These are phyloP conservation scores for Chromoteleia sp. DNA, from an alignment of 2,888 invertebrate species.

Conservation along the genomic window DNA sequence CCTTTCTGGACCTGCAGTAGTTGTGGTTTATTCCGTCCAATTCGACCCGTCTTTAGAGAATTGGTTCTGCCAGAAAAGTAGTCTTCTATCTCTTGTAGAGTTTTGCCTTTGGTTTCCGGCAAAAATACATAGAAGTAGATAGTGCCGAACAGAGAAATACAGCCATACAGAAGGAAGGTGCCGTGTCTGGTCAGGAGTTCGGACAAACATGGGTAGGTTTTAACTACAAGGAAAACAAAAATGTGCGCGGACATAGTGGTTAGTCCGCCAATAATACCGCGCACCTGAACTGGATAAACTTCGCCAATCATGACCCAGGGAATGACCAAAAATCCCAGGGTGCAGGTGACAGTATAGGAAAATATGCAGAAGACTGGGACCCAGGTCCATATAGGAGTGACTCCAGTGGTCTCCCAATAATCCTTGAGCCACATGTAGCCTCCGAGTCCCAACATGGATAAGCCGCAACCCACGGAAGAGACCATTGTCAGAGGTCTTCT, in stretches of 20 bases:
- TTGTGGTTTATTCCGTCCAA: slow-evolving; percentile 74
- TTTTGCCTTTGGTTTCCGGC: slow-evolving; percentile 89
- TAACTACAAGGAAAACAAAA: slow-evolving; percentile 89
- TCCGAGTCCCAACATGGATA: slow-evolving; percentile 87
- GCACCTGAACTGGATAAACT: slow-evolving; percentile 88
- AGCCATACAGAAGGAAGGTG: slow-evolving; percentile 87
- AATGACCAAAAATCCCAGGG: slow-evolving; percentile 88
- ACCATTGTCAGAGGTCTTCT: slow-evolving; percentile 88
- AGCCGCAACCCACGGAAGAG: slow-evolving; percentile 87
- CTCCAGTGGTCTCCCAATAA: slow-evolving; percentile 84
- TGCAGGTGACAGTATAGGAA: slow-evolving; percentile 87
- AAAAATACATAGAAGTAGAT: slow-evolving; percentile 88
- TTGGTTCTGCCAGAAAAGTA: slow-evolving; percentile 88
- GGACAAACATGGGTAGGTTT: slow-evolving; percentile 87
- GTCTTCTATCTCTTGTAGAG: slow-evolving; percentile 90
- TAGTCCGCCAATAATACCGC: slow-evolving; percentile 88
- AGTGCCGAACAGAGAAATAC: slow-evolving; percentile 87
- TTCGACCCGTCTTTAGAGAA: slow-evolving; percentile 83
- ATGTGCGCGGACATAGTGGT: slow-evolving; percentile 89
- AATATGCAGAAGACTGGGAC: slow-evolving; percentile 88
- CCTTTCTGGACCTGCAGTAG: slow-evolving; percentile 77
- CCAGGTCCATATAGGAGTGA: slow-evolving; percentile 86
- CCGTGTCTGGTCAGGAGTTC: slow-evolving; percentile 86
- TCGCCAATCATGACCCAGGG: slow-evolving; percentile 92
- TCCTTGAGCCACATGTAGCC: slow-evolving; percentile 87